These are phyloP conservation scores for Planococcus citri DNA, from an alignment of 1,140 invertebrate genomes.

Conservation along the genomic window DNA sequence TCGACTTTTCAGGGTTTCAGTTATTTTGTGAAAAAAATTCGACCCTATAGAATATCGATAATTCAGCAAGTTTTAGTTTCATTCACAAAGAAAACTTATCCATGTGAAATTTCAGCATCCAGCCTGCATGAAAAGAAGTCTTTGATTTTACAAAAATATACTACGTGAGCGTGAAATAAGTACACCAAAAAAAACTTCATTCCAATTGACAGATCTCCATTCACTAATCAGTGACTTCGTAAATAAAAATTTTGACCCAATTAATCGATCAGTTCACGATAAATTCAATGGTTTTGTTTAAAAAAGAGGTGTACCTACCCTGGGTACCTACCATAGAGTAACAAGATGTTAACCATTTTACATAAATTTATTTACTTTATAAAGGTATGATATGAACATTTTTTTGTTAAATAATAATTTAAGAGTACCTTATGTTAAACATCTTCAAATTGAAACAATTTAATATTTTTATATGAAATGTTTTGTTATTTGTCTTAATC, in stretches of 20 bases:
- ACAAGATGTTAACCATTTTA: background rate
- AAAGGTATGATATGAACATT: too few relatives aligned
- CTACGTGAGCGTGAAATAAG: slow-evolving; percentile 42
- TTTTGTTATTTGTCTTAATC: background rate
- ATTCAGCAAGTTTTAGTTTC: slow-evolving; percentile 34
- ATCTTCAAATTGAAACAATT: background rate
- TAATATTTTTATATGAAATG: background rate
- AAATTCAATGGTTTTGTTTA: slow-evolving; percentile 39
- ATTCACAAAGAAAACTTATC: slow-evolving; percentile 42
- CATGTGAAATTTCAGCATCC: slow-evolving; percentile 44
- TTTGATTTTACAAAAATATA: slow-evolving; percentile 47
- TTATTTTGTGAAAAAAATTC: slow-evolving; percentile 42
- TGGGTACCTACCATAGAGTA: background rate
- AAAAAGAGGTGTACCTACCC: background rate
- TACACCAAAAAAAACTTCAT: slow-evolving; percentile 43
- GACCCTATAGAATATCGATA: slow-evolving; percentile 48
- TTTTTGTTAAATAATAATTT: too few relatives aligned
- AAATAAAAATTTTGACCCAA: slow-evolving; percentile 48
- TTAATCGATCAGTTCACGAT: slow-evolving; percentile 44
- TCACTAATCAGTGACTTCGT: slow-evolving; percentile 33
- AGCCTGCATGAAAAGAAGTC: slow-evolving; percentile 44
- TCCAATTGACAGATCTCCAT: slow-evolving; percentile 42
- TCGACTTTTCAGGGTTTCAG: slow-evolving; percentile 44
- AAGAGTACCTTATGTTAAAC: too few relatives aligned
- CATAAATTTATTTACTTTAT: too few relatives aligned